Evolutionary conservation across 2,797 vertebrate genomes (phyloP).

Genomic region (Limnodromus scolopaceus): DNA sequence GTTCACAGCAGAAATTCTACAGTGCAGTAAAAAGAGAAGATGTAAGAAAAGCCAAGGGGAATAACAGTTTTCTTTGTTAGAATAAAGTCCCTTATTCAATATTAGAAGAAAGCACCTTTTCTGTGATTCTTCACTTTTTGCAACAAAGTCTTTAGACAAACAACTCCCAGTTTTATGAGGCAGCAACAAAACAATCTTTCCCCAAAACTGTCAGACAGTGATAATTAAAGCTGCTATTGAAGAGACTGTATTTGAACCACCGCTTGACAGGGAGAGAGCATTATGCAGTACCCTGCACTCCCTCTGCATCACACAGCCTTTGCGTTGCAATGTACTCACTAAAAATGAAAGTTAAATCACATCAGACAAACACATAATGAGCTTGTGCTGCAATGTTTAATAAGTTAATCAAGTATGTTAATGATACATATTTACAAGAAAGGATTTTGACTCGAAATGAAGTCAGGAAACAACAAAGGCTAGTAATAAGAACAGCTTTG

Average conservation of each 20-base stretch:
- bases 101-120: conserved; percentile 6
- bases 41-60: background rate
- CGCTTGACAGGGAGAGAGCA: background rate
- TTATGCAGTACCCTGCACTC: background rate
- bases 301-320: background rate
- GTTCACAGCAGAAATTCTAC: background rate
- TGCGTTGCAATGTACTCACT: conserved; percentile 1
- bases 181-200: background rate
- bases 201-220: conserved; percentile 1
- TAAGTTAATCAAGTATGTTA: conserved; percentile 69
- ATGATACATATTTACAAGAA: conserved; percentile 54
- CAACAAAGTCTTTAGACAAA: background rate
- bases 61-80: background rate
- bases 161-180: background rate
- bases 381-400: conserved; percentile 51
- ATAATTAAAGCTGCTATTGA: conserved; percentile 21
- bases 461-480: conserved; percentile 41
- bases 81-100: background rate
- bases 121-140: background rate
- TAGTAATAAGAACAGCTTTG: conserved; percentile 49
- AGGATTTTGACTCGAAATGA: conserved; percentile 38
- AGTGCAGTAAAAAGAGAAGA: background rate
- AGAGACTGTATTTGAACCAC: background rate
- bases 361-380: conserved; percentile 62
- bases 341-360: conserved; percentile 54